These are phyloP conservation scores for Spongilla lacustris DNA, from an alignment of 37 sponge, comb jelly and placozoan species.

Conservation along the genomic window DNA sequence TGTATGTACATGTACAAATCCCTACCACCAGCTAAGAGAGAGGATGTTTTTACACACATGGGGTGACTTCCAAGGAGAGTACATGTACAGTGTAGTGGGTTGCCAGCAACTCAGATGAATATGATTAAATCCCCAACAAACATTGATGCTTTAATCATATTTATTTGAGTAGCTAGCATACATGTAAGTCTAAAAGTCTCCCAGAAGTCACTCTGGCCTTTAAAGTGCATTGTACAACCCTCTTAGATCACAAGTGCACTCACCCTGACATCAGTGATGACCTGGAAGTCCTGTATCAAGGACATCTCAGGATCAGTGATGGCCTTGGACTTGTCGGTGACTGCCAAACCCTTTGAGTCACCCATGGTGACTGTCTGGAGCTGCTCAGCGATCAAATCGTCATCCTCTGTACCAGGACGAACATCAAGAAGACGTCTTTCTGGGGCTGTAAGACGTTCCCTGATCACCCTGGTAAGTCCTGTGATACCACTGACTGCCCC, in stretches of 20 bases:
- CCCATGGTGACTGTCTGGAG: conserved; percentile 49
- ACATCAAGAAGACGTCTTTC: conserved; percentile 12
- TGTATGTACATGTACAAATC: too few species aligned
- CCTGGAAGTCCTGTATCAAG: conserved; percentile 68
- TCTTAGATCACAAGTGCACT: background rate
- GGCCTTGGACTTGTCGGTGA: background rate
- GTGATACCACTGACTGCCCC: conserved; percentile 37
- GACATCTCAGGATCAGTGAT: conserved; percentile 61
- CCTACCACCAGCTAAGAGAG: too few species aligned
- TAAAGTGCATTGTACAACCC: too few species aligned
- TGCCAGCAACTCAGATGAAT: too few species aligned
- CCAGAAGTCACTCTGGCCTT: too few species aligned
- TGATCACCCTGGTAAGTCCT: conserved; percentile 48
- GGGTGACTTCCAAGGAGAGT: too few species aligned
- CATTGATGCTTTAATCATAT: too few species aligned
- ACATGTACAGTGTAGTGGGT: too few species aligned
- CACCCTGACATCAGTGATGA: conserved; percentile 78
- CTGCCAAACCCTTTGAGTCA: conserved; percentile 14
- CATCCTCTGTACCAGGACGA: conserved; percentile 49
- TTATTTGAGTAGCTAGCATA: too few species aligned
- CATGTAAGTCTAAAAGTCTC: too few species aligned
- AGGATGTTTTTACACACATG: too few species aligned
- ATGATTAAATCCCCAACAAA: too few species aligned
- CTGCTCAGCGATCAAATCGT: conserved; percentile 53
- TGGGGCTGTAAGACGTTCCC: conserved; percentile 27